Base-by-base conservation (phyloP, 2,113 vertebrate genomes). In the Circaetus gallicus region DNA sequence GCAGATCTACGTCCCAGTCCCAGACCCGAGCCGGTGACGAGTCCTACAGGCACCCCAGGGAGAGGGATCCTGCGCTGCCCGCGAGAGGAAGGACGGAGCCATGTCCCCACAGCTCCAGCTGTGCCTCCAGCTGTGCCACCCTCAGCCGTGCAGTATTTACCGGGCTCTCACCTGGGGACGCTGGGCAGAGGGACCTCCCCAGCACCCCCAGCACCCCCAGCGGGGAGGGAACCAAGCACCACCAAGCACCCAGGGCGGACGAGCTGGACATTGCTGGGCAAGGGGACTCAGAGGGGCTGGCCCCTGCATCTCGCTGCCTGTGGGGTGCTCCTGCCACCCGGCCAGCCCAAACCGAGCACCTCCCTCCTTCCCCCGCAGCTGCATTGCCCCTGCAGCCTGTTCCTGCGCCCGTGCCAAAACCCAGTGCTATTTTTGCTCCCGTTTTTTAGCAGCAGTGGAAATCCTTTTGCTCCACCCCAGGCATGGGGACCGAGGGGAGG, bases 321-420 rank as follows among this genome's bases (percentile, higher is more conserved):
- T 6, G 10, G 76, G 79, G 86, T 70, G 77, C 90, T 92, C 11
- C 32, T 90, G 71, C 25, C 91, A 92, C 92, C 77, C 88, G 82
- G 47, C 20, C 61, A 90, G 53, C 82, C 86, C 82, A 67, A 92
- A 90, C 28, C 31, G 3, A 85, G 53, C 2, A 0, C 63, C 50
- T 95, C 40, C 58, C 40, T 95, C 82, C 82, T 95, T 88, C 82
- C 66, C 91, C 81, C 3, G 9, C 94, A 92, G 93, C 95, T 95
- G 95, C 94, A 96, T 85, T 90, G 94, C 89, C 95, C 96, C 94
- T 96, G 94, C 95, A 97, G 95, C 95, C 93, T 95, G 82, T 83
- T 95, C 80, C 86, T 93, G 91, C 89, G 77, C 81, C 93, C 18
- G 17, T 95, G 94, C 93, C 95, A 97, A 96, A 97, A 95, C 93